Conservation (phyloP, 2,113 vertebrate species). For the Takifugu flavidus region DNA sequence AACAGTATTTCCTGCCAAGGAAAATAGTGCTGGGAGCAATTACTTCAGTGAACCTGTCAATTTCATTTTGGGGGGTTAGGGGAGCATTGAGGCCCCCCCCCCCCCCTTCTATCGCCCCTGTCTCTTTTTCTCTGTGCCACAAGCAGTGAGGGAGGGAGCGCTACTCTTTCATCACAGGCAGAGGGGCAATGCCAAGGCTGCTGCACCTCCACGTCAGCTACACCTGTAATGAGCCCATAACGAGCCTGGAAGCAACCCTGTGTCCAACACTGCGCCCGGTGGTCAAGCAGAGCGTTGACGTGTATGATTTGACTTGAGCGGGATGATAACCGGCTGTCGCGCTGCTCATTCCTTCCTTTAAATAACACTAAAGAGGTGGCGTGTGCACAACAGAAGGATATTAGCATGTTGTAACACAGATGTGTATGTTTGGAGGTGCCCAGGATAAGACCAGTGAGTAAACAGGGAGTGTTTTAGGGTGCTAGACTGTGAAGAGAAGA, state of each 20-base stretch:
- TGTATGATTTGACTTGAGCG: conserved; percentile 65
- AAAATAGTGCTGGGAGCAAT: conserved; percentile 75
- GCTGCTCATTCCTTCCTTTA: too few relatives aligned
- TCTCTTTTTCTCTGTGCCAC: conserved; percentile 38
- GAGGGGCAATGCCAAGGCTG: conserved; percentile 52
- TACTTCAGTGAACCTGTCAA: conserved; percentile 71
- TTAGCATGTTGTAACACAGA: too few relatives aligned
- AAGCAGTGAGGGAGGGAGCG: conserved; percentile 55
- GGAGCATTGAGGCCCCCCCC: conserved; percentile 51
- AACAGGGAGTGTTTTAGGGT: background rate
- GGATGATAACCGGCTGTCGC: conserved; percentile 6
- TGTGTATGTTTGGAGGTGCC: too few relatives aligned
- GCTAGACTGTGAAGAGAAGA: background rate
- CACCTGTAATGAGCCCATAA: conserved; percentile 74
- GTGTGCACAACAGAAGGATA: too few relatives aligned
- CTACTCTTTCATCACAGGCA: conserved; percentile 46
- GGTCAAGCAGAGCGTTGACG: conserved; percentile 40
- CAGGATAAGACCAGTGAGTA: too few relatives aligned
- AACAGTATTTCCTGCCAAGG: conserved; percentile 77
- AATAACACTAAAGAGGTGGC: too few relatives aligned
- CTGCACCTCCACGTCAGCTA: conserved; percentile 65
- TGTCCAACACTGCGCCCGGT: conserved; percentile 40
- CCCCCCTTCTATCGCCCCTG: conserved; percentile 44
- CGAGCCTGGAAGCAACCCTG: conserved; percentile 60
- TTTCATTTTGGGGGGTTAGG: conserved; percentile 69